Percentiles rank a stretch among this genome's conserved stretches.
These are phyloP conservation scores for Cryptocheilus praepositus DNA, from an alignment of 2,888 invertebrate genomes.

Conservation along the genomic window DNA sequence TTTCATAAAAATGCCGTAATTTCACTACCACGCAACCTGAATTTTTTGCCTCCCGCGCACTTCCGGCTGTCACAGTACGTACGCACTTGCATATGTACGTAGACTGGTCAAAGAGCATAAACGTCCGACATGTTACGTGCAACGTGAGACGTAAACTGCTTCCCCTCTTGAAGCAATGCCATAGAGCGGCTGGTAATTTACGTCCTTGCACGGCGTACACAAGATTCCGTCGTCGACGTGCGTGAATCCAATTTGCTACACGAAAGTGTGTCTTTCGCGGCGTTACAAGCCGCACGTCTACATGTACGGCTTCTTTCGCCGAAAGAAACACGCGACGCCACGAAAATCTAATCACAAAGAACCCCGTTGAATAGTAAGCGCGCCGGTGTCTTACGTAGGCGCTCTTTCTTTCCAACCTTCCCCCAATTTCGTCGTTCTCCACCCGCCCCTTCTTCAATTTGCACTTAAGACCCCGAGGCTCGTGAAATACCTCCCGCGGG, in stretches of 20 bases:
- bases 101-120: too few relatives aligned
- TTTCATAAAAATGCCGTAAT: too few relatives aligned
- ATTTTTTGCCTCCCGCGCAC: too few relatives aligned
- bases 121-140: too few relatives aligned
- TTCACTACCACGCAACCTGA: too few relatives aligned
- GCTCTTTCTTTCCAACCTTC: conserved; percentile 1
- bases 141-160: too few relatives aligned
- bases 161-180: neutral
- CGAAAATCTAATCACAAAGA: conserved; percentile 44
- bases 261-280: neutral
- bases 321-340: conserved; percentile 27
- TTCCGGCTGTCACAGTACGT: too few relatives aligned
- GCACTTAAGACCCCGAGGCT: conserved; percentile 34
- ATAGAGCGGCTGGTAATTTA: neutral
- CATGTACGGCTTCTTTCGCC: neutral
- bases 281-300: neutral
- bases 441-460: conserved; percentile 31
- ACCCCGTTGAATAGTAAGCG: conserved; percentile 32
- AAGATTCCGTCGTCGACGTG: conserved; percentile 1
- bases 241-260: conserved; percentile 16
- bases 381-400: neutral
- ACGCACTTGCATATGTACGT: too few relatives aligned
- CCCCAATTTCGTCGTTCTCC: neutral
- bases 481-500: conserved; percentile 35
- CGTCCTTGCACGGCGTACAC: neutral